Conservation (phyloP, 2,797 vertebrate species). For the Fundulus diaphanus region DNA sequence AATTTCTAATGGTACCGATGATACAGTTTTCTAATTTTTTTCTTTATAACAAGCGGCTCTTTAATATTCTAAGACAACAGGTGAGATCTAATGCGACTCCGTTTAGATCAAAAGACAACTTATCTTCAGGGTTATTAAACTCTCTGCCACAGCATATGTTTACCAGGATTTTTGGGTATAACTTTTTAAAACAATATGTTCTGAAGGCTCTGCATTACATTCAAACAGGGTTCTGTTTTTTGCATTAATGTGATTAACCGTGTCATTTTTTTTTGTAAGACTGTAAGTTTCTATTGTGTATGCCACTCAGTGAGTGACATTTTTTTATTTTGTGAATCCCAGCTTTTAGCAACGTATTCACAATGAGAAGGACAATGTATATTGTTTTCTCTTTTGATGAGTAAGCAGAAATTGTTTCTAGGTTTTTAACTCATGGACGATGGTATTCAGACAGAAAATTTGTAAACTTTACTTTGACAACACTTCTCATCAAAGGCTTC, state of each 20-base stretch:
- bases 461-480: slow-evolving; percentile 23
- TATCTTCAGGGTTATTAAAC: slow-evolving; percentile 32
- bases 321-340: slow-evolving; percentile 34
- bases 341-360: slow-evolving; percentile 37
- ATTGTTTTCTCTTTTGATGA: slow-evolving; percentile 24
- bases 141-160: slow-evolving; percentile 48
- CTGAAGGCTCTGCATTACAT: slow-evolving; percentile 42
- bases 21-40: slow-evolving; percentile 37
- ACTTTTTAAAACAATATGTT: slow-evolving; percentile 44
- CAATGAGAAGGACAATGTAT: slow-evolving; percentile 16
- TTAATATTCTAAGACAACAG: slow-evolving; percentile 31
- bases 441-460: slow-evolving; percentile 29
- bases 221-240: slow-evolving; percentile 38
- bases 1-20: slow-evolving; percentile 58
- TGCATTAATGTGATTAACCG: slow-evolving; percentile 50
- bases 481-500: slow-evolving; percentile 47
- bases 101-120: slow-evolving; percentile 33
- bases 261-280: slow-evolving; percentile 57
- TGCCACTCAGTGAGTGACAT: slow-evolving; percentile 31
- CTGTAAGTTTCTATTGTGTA: slow-evolving; percentile 45
- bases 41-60: slow-evolving; percentile 29
- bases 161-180: slow-evolving; percentile 29
- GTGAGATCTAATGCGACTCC: slow-evolving; percentile 43
- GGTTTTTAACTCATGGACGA: slow-evolving; percentile 28
- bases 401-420: slow-evolving; percentile 46